Evolutionary conservation across 2,888 invertebrate genomes (phyloP).

Genomic region (Dicycla oo): DNA sequence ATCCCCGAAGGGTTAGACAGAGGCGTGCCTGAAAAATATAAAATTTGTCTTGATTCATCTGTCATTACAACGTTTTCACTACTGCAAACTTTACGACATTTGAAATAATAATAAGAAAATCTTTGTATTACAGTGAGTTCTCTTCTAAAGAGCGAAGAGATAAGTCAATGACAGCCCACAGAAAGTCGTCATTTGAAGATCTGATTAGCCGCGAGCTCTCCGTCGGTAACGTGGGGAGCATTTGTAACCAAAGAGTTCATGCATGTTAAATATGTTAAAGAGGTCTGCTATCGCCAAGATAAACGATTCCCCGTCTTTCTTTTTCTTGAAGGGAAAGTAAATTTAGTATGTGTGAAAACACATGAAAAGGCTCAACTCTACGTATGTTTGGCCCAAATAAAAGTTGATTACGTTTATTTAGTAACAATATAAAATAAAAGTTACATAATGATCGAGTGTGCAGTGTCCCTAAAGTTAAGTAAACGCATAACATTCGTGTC

Average conservation of each 20-base stretch:
- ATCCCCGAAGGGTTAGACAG: too few relatives aligned
- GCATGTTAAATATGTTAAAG: conserved; percentile 59
- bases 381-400: neutral
- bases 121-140: conserved; percentile 12
- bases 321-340: conserved; percentile 25
- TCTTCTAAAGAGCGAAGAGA: conserved; percentile 23
- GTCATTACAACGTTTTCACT: neutral
- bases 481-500: conserved; percentile 9
- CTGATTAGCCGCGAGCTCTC: conserved; percentile 60
- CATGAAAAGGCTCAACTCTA: neutral
- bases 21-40: too few relatives aligned
- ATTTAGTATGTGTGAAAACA: conserved; percentile 33
- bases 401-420: neutral
- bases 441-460: conserved; percentile 10
- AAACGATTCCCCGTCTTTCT: conserved; percentile 46
- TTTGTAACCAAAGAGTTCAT: conserved; percentile 59
- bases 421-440: conserved; percentile 11
- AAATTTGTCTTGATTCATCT: neutral
- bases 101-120: conserved; percentile 11
- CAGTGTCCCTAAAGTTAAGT: conserved; percentile 33
- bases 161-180: conserved; percentile 38
- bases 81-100: conserved; percentile 23
- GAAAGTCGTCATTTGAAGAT: conserved; percentile 53
- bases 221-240: conserved; percentile 56
- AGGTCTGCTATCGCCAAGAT: conserved; percentile 49